Conservation (phyloP, 2,113 vertebrate species). For the Bagarius yarrelli region DNA sequence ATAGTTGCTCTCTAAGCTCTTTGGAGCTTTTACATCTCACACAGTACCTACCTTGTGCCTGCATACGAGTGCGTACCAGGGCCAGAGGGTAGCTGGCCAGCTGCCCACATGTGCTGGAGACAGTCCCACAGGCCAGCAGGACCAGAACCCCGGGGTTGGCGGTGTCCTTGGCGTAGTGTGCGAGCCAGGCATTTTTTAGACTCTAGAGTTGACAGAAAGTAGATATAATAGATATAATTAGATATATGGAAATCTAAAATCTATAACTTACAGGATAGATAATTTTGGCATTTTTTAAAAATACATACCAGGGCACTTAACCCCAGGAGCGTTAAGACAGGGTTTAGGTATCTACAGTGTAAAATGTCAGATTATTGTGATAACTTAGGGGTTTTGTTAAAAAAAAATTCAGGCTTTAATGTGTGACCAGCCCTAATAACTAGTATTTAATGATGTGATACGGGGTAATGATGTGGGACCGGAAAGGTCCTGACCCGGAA, state of each 20-base stretch:
- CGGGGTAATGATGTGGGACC: too few relatives aligned
- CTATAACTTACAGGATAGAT: neutral
- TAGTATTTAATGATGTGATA: too few relatives aligned
- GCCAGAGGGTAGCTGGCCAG: conserved; percentile 90
- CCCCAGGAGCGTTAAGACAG: too few relatives aligned
- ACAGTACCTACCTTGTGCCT: conserved; percentile 82
- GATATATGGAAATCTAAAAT: neutral
- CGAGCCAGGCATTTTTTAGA: conserved; percentile 85
- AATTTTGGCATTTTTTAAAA: neutral
- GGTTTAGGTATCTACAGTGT: too few relatives aligned
- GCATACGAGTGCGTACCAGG: conserved; percentile 90
- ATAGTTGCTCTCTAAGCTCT: conserved; percentile 1
- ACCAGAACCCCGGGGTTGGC: conserved; percentile 87
- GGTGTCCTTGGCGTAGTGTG: conserved; percentile 80
- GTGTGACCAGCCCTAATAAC: too few relatives aligned
- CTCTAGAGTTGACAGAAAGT: conserved; percentile 66
- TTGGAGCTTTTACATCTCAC: conserved; percentile 1
- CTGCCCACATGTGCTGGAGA: conserved; percentile 89
- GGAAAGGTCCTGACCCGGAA: too few relatives aligned
- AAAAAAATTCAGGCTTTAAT: too few relatives aligned
- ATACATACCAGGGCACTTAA: too few relatives aligned
- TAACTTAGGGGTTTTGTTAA: too few relatives aligned
- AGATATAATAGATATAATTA: too few relatives aligned
- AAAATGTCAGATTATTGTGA: too few relatives aligned
- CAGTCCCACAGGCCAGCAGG: conserved; percentile 82